A percentile compares a stretch with the other conserved stretches of the same genome.
phyloP scores from a whole-genome alignment of 2,888 invertebrate genomes.

The Eupeodes latifasciatus region DNA sequence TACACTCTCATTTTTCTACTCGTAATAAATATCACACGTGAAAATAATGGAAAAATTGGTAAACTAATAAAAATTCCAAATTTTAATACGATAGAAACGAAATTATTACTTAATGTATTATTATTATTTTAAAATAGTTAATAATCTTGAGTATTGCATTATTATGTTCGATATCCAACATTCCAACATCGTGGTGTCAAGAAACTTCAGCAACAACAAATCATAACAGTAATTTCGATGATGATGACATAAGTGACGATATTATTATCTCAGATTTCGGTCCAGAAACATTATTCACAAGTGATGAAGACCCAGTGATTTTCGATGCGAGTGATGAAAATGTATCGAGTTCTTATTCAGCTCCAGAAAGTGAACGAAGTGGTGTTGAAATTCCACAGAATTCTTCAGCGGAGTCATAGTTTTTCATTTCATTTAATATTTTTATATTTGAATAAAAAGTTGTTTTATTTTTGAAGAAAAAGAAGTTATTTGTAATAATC shows the following conservation, averaged over 20 bases:
- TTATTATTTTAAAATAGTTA: not conserved
- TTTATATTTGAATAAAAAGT: too few species aligned
- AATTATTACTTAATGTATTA: not conserved
- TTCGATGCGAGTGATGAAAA: not conserved
- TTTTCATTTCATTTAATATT: too few species aligned
- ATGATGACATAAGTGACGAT: conserved; percentile 17
- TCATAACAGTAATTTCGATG: conserved; percentile 14
- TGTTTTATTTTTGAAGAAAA: too few species aligned
- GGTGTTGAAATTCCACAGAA: conserved; percentile 28
- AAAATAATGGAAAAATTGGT: conserved; percentile 1
- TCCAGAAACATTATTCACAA: not conserved
- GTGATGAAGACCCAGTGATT: conserved; percentile 7
- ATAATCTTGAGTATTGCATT: conserved; percentile 2
- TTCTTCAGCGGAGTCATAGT: not conserved
- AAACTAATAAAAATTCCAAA: not conserved
- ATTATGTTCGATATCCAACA: not conserved
- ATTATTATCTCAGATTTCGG: conserved; percentile 7
- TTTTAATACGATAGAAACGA: not conserved
- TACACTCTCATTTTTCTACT: not conserved
- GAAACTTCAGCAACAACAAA: not conserved
- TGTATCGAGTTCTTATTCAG: not conserved
- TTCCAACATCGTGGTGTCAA: not conserved
- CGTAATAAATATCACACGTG: not conserved
- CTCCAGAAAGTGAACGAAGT: conserved; percentile 3
- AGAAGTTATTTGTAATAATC: too few species aligned